Conservation (phyloP, 2,888 invertebrate genomes). For the Itoplectis maculator region DNA sequence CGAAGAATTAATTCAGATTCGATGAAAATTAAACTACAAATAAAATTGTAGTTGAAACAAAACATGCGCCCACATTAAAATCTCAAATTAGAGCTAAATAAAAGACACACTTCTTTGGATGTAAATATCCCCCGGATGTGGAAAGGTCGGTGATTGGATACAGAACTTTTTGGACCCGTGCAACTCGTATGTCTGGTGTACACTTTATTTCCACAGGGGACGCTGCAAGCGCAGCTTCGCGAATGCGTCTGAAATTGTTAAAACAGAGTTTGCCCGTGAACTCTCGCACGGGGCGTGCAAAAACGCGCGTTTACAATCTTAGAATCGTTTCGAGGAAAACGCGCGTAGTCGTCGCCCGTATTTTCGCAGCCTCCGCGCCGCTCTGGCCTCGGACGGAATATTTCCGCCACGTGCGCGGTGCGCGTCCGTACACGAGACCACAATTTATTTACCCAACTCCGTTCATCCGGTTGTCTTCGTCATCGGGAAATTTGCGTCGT, state of each 20-base stretch:
- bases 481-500: not conserved
- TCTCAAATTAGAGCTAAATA: no score
- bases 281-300: not conserved
- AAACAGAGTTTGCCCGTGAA: conserved; percentile 22
- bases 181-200: no score
- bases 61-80: no score
- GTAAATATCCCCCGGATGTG: no score
- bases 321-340: conserved; percentile 33
- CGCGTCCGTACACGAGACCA: not conserved
- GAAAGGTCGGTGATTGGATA: no score
- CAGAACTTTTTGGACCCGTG: no score
- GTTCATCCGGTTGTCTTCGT: conserved; percentile 8
- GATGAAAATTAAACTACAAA: no score
- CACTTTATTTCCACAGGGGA: no score
- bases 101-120: no score
- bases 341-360: not conserved
- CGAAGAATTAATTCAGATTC: no score
- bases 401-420: no score
- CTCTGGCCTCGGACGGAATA: not conserved
- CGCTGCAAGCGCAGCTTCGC: not conserved
- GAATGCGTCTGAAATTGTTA: conserved; percentile 12
- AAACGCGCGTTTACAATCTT: conserved; percentile 6
- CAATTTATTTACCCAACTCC: conserved; percentile 6
- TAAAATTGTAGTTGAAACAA: no score
- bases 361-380: conserved; percentile 2